A percentile compares a stretch with the other conserved stretches of the same genome.
These are phyloP conservation scores for Diorhabda sublineata DNA, from an alignment of 1,140 invertebrate genomes.

Conservation along the genomic window DNA sequence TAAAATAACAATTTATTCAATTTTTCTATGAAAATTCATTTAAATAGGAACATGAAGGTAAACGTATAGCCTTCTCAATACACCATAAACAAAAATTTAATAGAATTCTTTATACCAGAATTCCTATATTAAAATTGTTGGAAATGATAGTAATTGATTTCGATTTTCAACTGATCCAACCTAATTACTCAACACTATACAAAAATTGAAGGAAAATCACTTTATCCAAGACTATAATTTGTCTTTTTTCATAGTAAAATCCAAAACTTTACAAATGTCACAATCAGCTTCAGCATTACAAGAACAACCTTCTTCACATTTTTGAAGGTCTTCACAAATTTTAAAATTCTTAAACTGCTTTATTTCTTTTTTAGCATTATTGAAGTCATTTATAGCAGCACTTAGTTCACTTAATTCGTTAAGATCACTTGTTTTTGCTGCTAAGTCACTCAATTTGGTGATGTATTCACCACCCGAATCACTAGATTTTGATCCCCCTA, in stretches of 20 bases:
- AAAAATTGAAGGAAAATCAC: background rate
- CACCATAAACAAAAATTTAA: background rate
- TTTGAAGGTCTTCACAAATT: constrained; percentile 43
- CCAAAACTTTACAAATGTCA: constrained; percentile 46
- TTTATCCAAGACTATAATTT: constrained; percentile 37
- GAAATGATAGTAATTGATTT: background rate
- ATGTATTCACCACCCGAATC: constrained; percentile 19
- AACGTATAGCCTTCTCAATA: too few species aligned
- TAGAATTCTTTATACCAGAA: background rate
- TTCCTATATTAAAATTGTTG: background rate
- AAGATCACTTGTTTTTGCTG: constrained; percentile 5
- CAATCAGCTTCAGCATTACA: constrained; percentile 44
- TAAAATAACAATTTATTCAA: too few species aligned
- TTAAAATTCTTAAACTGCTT: constrained; percentile 44
- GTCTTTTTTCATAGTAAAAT: constrained; percentile 45
- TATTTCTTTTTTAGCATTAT: constrained; percentile 38
- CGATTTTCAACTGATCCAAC: background rate
- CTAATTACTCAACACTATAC: background rate
- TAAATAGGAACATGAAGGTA: too few species aligned
- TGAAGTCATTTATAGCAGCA: constrained; percentile 23
- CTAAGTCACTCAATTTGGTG: constrained; percentile 23
- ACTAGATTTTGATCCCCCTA: background rate
- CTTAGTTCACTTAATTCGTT: constrained; percentile 14
- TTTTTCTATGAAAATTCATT: too few species aligned
- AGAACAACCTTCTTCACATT: constrained; percentile 44